phyloP scores from a whole-genome alignment of 2,888 invertebrate species.

The Hypena proboscidalis region DNA sequence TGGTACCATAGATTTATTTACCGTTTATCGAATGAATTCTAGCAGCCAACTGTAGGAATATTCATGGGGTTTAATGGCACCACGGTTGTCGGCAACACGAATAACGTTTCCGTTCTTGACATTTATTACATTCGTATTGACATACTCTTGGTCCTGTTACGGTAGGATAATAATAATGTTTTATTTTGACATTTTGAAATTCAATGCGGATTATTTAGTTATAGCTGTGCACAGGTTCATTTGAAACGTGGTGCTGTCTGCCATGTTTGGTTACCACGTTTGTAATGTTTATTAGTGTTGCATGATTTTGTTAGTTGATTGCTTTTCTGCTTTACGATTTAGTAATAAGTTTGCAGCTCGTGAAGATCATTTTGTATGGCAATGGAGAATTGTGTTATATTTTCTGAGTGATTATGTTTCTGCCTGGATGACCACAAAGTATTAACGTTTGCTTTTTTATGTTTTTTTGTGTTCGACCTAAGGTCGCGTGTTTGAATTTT shows the following conservation, averaged over 20 bases:
- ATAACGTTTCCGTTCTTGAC: constrained; percentile 41
- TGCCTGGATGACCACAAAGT: too few species aligned
- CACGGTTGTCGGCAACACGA: constrained; percentile 29
- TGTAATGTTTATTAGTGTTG: constrained; percentile 2
- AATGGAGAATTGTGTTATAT: too few species aligned
- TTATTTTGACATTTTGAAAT: constrained; percentile 42
- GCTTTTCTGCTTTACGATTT: background rate
- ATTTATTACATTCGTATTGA: constrained; percentile 35
- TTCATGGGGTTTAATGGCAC: constrained; percentile 29
- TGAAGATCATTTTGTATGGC: too few species aligned
- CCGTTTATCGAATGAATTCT: constrained; percentile 41
- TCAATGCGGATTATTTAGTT: constrained; percentile 29
- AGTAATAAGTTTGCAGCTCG: background rate
- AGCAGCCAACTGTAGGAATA: constrained; percentile 33
- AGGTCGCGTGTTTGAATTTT: too few species aligned
- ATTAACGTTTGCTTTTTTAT: too few species aligned
- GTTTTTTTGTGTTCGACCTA: too few species aligned
- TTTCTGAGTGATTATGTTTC: too few species aligned
- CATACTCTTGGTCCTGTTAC: constrained; percentile 30
- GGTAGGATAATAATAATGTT: constrained; percentile 39
- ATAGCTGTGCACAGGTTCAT: constrained; percentile 26
- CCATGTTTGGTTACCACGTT: background rate
- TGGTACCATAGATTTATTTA: constrained; percentile 31
- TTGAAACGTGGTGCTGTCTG: constrained; percentile 15
- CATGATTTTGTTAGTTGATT: background rate